Conservation (phyloP, 1,140 invertebrate genomes). For the Saccostrea echinata region DNA sequence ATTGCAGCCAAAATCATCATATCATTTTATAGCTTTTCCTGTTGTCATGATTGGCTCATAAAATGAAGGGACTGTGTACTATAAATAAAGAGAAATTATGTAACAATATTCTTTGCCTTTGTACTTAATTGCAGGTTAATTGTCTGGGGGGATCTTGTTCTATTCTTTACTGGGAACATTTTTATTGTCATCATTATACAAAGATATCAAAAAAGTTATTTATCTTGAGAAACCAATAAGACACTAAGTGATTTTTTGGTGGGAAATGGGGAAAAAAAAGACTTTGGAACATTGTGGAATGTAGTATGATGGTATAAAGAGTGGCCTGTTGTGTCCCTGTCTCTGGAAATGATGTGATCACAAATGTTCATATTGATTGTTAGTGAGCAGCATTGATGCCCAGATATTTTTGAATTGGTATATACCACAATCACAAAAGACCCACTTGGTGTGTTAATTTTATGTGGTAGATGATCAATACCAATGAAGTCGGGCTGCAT, state of each 20-base stretch:
- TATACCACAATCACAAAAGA: conserved; percentile 39
- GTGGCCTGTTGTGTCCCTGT: background rate
- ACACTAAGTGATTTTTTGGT: background rate
- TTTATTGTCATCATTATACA: background rate
- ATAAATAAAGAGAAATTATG: conserved; percentile 38
- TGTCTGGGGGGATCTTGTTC: background rate
- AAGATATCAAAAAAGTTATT: background rate
- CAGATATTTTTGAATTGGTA: conserved; percentile 23
- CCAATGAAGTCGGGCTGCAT: background rate
- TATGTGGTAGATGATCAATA: conserved; percentile 2
- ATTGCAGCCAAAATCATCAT: conserved; percentile 2
- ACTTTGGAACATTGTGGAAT: background rate
- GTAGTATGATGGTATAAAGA: background rate
- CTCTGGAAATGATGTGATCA: conserved; percentile 10
- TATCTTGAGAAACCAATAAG: conserved; percentile 9
- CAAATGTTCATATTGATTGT: background rate
- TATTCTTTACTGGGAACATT: background rate
- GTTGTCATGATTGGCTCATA: conserved; percentile 10
- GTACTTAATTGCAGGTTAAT: conserved; percentile 39
- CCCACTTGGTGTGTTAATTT: conserved; percentile 34
- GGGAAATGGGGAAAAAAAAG: background rate
- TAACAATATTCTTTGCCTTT: conserved; percentile 29
- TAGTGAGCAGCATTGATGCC: conserved; percentile 12
- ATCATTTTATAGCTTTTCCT: conserved; percentile 20
- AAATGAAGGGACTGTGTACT: background rate